phyloP scores from a whole-genome alignment of 2,797 vertebrate genomes.

The Lepilemur ruficaudatus region DNA sequence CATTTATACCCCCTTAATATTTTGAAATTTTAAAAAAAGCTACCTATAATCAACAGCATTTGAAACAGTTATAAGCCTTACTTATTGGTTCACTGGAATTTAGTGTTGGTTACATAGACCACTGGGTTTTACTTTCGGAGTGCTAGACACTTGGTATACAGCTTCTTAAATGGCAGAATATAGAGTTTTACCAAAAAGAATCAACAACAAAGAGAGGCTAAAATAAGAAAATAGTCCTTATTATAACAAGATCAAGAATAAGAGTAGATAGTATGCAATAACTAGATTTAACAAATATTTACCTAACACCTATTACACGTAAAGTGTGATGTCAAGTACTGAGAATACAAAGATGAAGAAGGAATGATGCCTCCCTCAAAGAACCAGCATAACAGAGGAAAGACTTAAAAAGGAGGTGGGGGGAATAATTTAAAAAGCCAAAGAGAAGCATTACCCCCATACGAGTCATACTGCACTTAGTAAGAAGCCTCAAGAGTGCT shows the following conservation, averaged over 20 bases:
- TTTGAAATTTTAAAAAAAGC: no score
- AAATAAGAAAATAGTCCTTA: background rate
- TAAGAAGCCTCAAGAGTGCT: slow-evolving; percentile 24
- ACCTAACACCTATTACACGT: background rate
- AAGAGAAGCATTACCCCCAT: slow-evolving; percentile 11
- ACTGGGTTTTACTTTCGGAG: background rate
- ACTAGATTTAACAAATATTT: slow-evolving; percentile 25
- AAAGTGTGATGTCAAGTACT: background rate
- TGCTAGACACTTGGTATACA: background rate
- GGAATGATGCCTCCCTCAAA: background rate
- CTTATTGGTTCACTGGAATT: background rate
- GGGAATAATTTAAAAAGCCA: background rate
- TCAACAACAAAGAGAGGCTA: background rate
- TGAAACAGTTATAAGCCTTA: background rate
- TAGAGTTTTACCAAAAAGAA: slow-evolving; percentile 25
- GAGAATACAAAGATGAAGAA: background rate
- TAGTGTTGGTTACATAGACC: background rate
- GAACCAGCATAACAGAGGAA: background rate
- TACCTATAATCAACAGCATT: background rate
- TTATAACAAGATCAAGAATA: background rate
- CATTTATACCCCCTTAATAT: no score
- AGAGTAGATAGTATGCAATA: background rate
- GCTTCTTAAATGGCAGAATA: slow-evolving; percentile 23
- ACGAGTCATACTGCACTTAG: slow-evolving; percentile 49
- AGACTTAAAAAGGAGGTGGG: background rate